Percentiles rank a stretch among this genome's conserved stretches.
These are phyloP conservation scores for Lophochroa leadbeateri DNA, from an alignment of 2,113 vertebrate species.

Conservation along the genomic window DNA sequence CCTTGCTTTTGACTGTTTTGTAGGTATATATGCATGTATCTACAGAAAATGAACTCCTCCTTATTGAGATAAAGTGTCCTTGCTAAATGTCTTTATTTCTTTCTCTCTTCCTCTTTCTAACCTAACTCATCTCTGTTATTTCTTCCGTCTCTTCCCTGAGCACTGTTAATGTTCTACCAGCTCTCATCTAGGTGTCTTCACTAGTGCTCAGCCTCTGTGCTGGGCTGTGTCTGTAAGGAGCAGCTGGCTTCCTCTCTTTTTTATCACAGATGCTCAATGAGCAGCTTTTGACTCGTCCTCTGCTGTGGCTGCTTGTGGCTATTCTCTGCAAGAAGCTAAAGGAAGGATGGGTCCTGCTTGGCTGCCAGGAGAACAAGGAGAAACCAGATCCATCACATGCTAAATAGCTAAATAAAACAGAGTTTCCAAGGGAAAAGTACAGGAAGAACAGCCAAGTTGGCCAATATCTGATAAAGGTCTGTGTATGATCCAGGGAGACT, in stretches of 20 bases:
- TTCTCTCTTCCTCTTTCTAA: neutral
- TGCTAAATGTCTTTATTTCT: neutral
- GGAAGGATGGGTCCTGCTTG: neutral
- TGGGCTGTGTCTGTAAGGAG: neutral
- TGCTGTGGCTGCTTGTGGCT: neutral
- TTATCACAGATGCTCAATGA: neutral
- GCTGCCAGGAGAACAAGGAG: neutral
- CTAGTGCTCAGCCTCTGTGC: neutral
- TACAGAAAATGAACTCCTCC: neutral
- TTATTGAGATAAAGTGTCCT: neutral
- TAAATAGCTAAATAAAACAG: neutral
- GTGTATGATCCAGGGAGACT: neutral
- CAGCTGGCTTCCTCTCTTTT: neutral
- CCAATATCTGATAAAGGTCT: neutral
- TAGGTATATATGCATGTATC: neutral
- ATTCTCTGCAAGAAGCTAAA: neutral
- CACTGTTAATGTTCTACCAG: neutral
- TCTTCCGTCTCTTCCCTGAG: neutral
- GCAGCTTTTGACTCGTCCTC: neutral
- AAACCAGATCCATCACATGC: neutral
- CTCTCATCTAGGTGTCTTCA: neutral
- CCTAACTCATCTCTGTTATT: rapidly evolving
- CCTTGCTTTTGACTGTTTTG: neutral
- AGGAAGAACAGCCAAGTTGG: neutral
- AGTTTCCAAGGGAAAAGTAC: neutral